Base-by-base conservation (phyloP, 2,113 vertebrate genomes). In the Mesitornis unicolor region DNA sequence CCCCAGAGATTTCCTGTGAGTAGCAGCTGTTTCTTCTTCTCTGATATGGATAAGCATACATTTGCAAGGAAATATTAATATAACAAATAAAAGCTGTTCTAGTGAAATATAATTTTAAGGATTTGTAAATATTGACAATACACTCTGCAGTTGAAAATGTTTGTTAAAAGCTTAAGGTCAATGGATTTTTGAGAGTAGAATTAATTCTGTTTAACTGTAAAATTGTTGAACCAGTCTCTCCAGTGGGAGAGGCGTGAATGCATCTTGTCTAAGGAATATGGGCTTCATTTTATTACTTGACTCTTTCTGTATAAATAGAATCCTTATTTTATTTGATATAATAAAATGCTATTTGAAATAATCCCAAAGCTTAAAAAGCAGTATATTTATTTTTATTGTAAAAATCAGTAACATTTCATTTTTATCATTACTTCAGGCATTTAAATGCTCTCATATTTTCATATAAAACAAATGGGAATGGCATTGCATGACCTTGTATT, bases 1-100 rank as follows among this genome's bases (percentile, higher is more conserved):
- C 99, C 99, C 98, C 99, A 99, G 98, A 99, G 99, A 98, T 99
- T 99, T 98, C 99, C 99, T 38, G 99, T 99, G 98, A 99, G 99
- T 99, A 99, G 98, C 98, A 98, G 97, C 98, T 98, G 98, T 97
- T 98, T 97, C 97, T 97, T 97, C 96, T 98, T 95, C 94, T 86
- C 67, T 88, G 96, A 97, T 97, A 98, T 96, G 90, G 97, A 97
- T 97, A 94, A 98, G 96, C 95, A 97, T 95, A 97, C 98, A 97
- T 96, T 98, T 96, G 95, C 91, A 97, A 97, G 96, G 98, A 97
- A 98, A 97, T 98, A 98, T 97, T 98, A 98, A 98, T 98, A 98
- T 42, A 95, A 97, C 97, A 98, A 98, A 98, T 98, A 98, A 97
- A 97, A 90, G 98, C 91, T 94, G 97, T 96, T 97, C 97, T 93